These are phyloP conservation scores for Xenops minutus DNA, from an alignment of 2,797 vertebrate genomes.

Conservation along the genomic window DNA sequence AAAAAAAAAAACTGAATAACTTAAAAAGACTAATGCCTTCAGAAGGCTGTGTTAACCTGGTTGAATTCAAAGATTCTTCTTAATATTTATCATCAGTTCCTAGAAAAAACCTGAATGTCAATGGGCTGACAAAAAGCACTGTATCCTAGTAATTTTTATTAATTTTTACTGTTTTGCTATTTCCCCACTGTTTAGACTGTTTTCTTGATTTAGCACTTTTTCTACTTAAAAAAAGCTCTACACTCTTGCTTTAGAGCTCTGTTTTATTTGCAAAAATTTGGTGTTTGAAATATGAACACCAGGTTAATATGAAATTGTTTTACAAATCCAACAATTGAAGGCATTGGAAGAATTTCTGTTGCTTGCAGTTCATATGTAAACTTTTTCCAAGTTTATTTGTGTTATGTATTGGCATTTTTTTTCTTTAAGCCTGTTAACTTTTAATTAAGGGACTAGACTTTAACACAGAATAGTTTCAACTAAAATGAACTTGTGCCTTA, in stretches of 20 bases:
- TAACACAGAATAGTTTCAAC: not conserved
- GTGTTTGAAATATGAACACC: not conserved
- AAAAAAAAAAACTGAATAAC: not conserved
- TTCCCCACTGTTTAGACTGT: not conserved
- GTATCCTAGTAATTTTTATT: not conserved
- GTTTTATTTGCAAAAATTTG: not conserved
- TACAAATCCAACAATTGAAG: not conserved
- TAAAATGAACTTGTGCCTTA: not conserved
- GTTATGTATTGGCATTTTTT: not conserved
- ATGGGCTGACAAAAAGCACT: not conserved
- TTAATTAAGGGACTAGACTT: not conserved
- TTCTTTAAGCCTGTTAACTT: not conserved
- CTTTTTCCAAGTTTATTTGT: not conserved
- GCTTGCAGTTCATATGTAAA: not conserved
- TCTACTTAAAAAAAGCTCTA: not conserved
- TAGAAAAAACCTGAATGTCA: not conserved
- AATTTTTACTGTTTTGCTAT: not conserved
- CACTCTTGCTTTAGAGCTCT: not conserved
- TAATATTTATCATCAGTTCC: not conserved
- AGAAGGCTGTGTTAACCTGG: not conserved
- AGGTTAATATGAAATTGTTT: not conserved
- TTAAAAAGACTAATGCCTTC: not conserved
- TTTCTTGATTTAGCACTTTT: not conserved
- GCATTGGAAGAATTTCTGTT: not conserved
- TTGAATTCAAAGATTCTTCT: not conserved